Base-by-base conservation (phyloP, 2,797 vertebrate species). In the Tokudaia tokunoshimensis region DNA sequence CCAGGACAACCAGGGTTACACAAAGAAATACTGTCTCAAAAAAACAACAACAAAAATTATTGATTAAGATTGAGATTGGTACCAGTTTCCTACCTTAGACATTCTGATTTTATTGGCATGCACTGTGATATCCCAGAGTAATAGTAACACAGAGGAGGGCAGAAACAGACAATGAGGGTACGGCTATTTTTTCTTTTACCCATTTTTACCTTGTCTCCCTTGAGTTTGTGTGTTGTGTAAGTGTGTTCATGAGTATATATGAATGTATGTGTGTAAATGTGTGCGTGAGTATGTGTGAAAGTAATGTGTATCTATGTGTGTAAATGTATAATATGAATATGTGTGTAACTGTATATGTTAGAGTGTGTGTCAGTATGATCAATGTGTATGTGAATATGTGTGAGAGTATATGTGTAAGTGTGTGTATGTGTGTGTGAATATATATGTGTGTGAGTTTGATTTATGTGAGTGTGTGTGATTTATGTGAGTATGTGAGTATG, bases 51-150 rank as follows among this genome's bases (percentile, higher is more conserved):
- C 31, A 67, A 67, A 67, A 37, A 72, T 37, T 20, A n/a, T n/a
- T n/a, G 52, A 52, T 52, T 52, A 13, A 10, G 14, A 72, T 37
- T 29, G 90, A 89, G 37, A 87, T 17, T 2, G 6, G 2, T 87
- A n/a, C 57, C 57, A 50, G 8, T 50, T 52, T 87, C 72, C 84
- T 15, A 22, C 76, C 59, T 63, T 22, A 87, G 76, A 67, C 29
- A 13, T 76, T 93, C 92, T 78, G 72, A 74, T 57, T 76, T 81
- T 87, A 87, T 95, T 70, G 65, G 24, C 34, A 14, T 50, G 24
- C 1, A 0, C 19, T 83, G 24, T 19, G n/a, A 59, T 72, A 90
- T 81, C n/a, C 81, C 65, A 31, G 22, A 17, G 47, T 44, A 24
- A 57, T 52, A 63, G 29, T 24, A 37, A 61, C 9, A 12, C 26